Evolutionary conservation across 2,797 vertebrate genomes (phyloP).

Genomic region (Salmo trutta): DNA sequence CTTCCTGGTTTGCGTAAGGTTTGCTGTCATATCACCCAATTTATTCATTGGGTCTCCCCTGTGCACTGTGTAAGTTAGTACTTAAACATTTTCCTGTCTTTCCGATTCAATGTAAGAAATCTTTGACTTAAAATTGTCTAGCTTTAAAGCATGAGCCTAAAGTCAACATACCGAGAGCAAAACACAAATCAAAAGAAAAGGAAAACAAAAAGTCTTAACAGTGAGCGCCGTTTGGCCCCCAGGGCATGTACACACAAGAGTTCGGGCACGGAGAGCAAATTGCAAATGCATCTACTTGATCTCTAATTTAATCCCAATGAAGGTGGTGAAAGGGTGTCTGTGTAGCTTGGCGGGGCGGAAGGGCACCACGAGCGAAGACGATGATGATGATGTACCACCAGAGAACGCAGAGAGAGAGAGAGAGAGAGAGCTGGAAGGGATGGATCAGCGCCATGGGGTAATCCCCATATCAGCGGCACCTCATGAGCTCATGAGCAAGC

Average conservation of each 20-base stretch:
- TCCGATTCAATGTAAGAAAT: not conserved
- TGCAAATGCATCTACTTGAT: slow-evolving; percentile 18
- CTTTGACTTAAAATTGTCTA: not conserved
- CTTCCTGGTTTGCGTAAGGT: not conserved
- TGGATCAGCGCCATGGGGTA: slow-evolving; percentile 19
- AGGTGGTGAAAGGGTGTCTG: slow-evolving; percentile 16
- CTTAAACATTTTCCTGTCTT: not conserved
- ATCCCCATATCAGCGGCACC: slow-evolving; percentile 44
- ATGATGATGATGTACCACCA: not conserved
- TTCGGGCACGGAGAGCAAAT: not conserved
- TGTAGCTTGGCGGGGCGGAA: slow-evolving; percentile 6
- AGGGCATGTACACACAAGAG: slow-evolving; percentile 17
- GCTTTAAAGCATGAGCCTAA: not conserved
- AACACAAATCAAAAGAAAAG: not conserved
- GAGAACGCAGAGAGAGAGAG: not conserved
- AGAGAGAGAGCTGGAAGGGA: not conserved
- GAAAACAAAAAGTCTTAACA: not conserved
- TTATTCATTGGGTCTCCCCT: not conserved
- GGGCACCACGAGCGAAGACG: not conserved
- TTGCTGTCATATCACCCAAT: not conserved
- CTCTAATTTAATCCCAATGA: slow-evolving; percentile 10
- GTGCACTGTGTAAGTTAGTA: not conserved
- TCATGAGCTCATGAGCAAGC: slow-evolving; percentile 23
- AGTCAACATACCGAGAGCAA: not conserved
- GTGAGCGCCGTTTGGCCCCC: not conserved